Conservation (phyloP, 2,888 invertebrate genomes). For the Xestia sexstrigata region DNA sequence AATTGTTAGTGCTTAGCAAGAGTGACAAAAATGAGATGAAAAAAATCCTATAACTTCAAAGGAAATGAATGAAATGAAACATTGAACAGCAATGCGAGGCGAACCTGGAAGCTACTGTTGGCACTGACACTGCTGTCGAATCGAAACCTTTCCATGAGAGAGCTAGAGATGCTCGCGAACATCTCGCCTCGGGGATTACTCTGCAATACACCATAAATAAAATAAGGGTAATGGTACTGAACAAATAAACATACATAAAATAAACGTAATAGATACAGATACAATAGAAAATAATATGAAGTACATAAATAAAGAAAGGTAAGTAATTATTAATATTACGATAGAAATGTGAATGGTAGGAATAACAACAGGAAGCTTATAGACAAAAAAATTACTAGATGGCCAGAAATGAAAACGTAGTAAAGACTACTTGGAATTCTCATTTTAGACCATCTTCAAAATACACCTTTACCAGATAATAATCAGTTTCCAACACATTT, state of each 20-base stretch:
- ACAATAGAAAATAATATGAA: constrained; percentile 32
- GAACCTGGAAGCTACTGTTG: constrained; percentile 94
- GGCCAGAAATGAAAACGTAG: not conserved
- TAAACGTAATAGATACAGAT: constrained; percentile 62
- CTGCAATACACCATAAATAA: constrained; percentile 89
- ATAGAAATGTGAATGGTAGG: not conserved
- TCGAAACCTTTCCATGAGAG: constrained; percentile 95
- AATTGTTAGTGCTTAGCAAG: constrained; percentile 63
- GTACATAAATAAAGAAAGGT: constrained; percentile 42
- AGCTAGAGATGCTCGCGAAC: constrained; percentile 95
- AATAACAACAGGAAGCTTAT: constrained; percentile 1
- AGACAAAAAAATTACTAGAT: not conserved
- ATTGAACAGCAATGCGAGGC: constrained; percentile 84
- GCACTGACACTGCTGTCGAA: constrained; percentile 94
- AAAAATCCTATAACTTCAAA: constrained; percentile 47
- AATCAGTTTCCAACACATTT: not conserved
- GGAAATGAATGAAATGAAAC: constrained; percentile 73
- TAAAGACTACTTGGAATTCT: not conserved
- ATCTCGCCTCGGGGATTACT: constrained; percentile 95
- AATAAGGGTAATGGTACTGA: constrained; percentile 72
- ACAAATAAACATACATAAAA: constrained; percentile 77
- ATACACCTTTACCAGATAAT: not conserved
- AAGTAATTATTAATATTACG: not conserved
- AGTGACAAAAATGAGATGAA: constrained; percentile 62
- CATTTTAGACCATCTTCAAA: not conserved